These are phyloP conservation scores for Epinotia ramella DNA, from an alignment of 2,888 invertebrate species.

Conservation along the genomic window DNA sequence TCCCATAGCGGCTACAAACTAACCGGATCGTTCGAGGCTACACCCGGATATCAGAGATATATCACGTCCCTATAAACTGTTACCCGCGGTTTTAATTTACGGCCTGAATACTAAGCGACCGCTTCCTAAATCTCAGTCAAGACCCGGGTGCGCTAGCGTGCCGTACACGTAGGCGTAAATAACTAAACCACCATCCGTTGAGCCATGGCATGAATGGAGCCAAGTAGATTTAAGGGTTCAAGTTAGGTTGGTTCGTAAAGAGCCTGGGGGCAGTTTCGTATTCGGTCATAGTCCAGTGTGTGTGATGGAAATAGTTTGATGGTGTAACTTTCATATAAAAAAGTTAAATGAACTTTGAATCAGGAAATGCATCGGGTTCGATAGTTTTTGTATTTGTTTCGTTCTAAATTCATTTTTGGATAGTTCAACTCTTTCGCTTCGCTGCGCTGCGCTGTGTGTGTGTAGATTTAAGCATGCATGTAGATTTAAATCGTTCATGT, in stretches of 20 bases:
- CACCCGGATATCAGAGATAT: constrained; percentile 36
- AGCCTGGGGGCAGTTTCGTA: constrained; percentile 18
- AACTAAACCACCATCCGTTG: constrained; percentile 9
- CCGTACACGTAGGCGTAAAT: constrained; percentile 36
- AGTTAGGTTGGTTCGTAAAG: not conserved
- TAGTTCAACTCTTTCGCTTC: not conserved
- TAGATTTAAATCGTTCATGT: not conserved
- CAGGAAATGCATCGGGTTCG: not conserved
- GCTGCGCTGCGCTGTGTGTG: not conserved
- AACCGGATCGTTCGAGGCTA: constrained; percentile 20
- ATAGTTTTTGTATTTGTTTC: not conserved
- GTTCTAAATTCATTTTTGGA: not conserved
- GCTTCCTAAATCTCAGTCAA: constrained; percentile 43
- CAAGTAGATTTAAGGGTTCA: not conserved
- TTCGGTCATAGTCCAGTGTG: constrained; percentile 5
- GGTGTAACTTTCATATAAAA: not conserved
- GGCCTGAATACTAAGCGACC: constrained; percentile 38
- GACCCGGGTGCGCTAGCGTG: constrained; percentile 24
- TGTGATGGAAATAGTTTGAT: constrained; percentile 9
- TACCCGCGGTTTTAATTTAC: constrained; percentile 42
- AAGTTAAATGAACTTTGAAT: constrained; percentile 12
- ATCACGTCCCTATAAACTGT: constrained; percentile 32
- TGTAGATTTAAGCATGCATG: not conserved
- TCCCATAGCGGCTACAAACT: constrained; percentile 9
- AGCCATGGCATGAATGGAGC: not conserved